Evolutionary conservation across 2,113 vertebrate genomes (phyloP), one percentile per base, ranked within the genome.

Genomic region (Sinocyclocheilus anshuiensis): DNA sequence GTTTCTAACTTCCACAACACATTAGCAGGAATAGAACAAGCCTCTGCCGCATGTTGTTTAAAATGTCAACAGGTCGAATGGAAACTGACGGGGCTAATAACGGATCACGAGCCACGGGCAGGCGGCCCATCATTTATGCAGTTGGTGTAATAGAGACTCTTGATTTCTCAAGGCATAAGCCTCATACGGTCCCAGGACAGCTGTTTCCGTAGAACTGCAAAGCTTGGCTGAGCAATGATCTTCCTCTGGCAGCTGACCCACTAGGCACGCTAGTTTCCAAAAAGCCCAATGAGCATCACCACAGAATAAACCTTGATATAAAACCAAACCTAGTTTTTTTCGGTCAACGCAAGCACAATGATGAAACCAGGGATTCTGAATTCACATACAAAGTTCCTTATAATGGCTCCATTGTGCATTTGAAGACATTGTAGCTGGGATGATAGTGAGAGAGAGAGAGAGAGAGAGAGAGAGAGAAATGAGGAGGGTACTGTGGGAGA

Each of bases 141-240:
- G 18, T 67, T 87, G 82, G 81, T 87, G 88, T 85, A 89, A 87
- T 77, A 57, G 82, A 87, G 80, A 84, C 76, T 65, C 76, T 87
- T 86, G 36, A 79, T 61, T 89, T 86, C 75, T 87, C 83, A 74
- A 77, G 39, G 20, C 57, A 83, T 77, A 87, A 87, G 83, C 79
- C 69, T 87, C 59, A 63, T 50, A 59, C 6, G 61, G 59, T 84
- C 84, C 76, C 85, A 65, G 59, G 71, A 45, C 77, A 82, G 77
- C 39, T 74, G 61, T 85, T 85, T 81, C 72, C 57, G 33, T 50
- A 84, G 71, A 53, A 20, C 77, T 77, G 82, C 48, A 55, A 42
- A 57, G 78, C 61, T 81, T 85, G 65, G 78, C 83, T 75, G 67
- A 59, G 16, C 45, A n/a, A 48, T 87, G 83, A 90, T 77, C 87